Base-by-base conservation (phyloP, 2,888 invertebrate species). In the Zootermopsis nevadensis region DNA sequence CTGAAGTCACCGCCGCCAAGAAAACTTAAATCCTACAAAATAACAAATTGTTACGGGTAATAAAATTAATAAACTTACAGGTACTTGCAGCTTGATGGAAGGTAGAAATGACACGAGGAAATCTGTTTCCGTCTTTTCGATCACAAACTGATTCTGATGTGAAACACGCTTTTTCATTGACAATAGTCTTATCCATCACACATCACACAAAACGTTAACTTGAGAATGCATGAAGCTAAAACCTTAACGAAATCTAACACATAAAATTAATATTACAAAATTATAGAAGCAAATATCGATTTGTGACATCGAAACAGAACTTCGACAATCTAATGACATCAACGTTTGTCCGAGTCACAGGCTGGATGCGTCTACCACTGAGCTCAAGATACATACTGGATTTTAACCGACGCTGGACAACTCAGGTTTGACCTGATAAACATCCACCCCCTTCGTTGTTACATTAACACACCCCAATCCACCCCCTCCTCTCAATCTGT, bases 351-450 rank as follows among this genome's bases (percentile, higher is more conserved):
- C 19, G 19, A 19, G 48, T 48, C 19, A 3, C 48, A 15, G 19
- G 19, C 3, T n/a, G 60, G 60, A 7, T 27, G 12, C 4, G 12
- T 60, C 60, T 60, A n/a, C n/a, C 27, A n/a, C 48, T 8, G 48
- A 48, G 27, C 10, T 60, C 60, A n/a, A 60, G 10, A 27, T n/a
- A 74, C 35, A n/a, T 22, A 42, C 74, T 74, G 74, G 74, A 42
- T n/a, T 38, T 27, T 12, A n/a, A n/a, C 74, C 38, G 38, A 74
- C 74, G 74, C 38, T 38, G 74, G 74, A 74, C 74, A 74, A n/a
- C 31, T 74, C 19, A 38, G 35, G 74, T 74, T 38, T 74, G 74
- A 42, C 42, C 38, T 74, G 74, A 74, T 74, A 74, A 74, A 74
- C 24, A 74, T 33, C 35, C 74, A 30, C 15, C 38, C 74, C 74